These are phyloP conservation scores for Xestia c-nigrum DNA, from an alignment of 2,888 invertebrate genomes.

Conservation along the genomic window DNA sequence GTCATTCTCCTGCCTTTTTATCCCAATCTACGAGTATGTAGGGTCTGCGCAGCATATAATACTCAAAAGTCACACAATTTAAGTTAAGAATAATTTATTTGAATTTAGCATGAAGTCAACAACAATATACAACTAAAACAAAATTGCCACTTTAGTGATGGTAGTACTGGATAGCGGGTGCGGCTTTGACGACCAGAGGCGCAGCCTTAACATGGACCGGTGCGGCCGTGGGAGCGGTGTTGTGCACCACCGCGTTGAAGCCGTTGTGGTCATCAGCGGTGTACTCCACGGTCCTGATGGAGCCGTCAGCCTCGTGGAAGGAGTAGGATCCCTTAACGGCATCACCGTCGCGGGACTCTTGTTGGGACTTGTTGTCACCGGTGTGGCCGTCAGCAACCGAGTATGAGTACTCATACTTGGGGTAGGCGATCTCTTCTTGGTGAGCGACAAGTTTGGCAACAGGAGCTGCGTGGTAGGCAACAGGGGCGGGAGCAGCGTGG, in stretches of 20 bases:
- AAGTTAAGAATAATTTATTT: constrained; percentile 51
- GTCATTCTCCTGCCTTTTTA: background rate
- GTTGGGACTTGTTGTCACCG: constrained; percentile 88
- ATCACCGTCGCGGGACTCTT: constrained; percentile 87
- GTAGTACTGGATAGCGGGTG: constrained; percentile 78
- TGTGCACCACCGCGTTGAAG: constrained; percentile 83
- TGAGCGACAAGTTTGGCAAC: constrained; percentile 70
- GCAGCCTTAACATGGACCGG: constrained; percentile 76
- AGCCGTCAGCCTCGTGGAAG: constrained; percentile 87
- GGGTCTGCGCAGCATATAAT: background rate
- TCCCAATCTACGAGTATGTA: background rate
- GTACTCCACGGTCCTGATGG: constrained; percentile 87
- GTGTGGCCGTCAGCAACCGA: constrained; percentile 88
- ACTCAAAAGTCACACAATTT: constrained; percentile 11
- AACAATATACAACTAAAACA: constrained; percentile 48
- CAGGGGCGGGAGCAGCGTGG: constrained; percentile 67
- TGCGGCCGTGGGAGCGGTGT: constrained; percentile 77
- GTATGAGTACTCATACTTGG: constrained; percentile 86
- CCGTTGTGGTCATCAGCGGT: constrained; percentile 87
- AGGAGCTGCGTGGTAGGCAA: constrained; percentile 85
- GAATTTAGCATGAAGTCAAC: constrained; percentile 75
- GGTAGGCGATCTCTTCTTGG: constrained; percentile 63
- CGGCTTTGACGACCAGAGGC: constrained; percentile 57
- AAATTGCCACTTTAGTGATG: constrained; percentile 69
- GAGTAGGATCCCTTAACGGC: constrained; percentile 87